Evolutionary conservation across 2,113 vertebrate genomes (phyloP), one percentile per base, ranked within the genome.

Genomic region (Sylvilagus bachmani): DNA sequence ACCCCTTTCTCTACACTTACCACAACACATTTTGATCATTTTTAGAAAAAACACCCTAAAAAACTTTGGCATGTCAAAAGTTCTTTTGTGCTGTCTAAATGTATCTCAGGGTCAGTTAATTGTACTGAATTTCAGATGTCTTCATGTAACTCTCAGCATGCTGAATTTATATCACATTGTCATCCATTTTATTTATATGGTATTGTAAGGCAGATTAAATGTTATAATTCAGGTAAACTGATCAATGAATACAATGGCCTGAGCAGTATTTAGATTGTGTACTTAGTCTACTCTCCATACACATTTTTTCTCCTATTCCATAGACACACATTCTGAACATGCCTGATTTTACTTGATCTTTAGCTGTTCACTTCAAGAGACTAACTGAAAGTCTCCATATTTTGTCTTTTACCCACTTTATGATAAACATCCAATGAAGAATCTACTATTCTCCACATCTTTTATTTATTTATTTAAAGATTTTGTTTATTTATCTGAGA

Each of bases 11-110:
- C 78, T 86, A 91, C 96, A 95, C 79, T 79, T 70, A 16, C 51
- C 36, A 14, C 36, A 81, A 53, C 44, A 90, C n/a, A 80, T 95
- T 95, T 96, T 93, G 21, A 80, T 95, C 62, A 83, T 77, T 96
- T 97, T 95, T 96, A 93, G 61, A 95, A 94, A 95, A 81, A 21
- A 5, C 64, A 81, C 21, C 64, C 44, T 91, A 69, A 10, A 93
- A 82, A 87, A 70, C 5, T 93, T 90, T 73, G 82, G 74, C 75
- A 93, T 73, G 25, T 66, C 73, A 92, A 90, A 84, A 74, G 92
- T 95, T 71, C 75, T 79, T 90, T 78, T 69, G 69, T 64, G 53
- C 71, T 93, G 10, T 79, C 81, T 93, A 82, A 88, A 92, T 82
- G 29, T 93, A 88, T 95, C 86, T 66, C 62, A 58, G 61, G 11